Conservation (phyloP, 2,888 invertebrate genomes). For the Cyaniris semiargus region DNA sequence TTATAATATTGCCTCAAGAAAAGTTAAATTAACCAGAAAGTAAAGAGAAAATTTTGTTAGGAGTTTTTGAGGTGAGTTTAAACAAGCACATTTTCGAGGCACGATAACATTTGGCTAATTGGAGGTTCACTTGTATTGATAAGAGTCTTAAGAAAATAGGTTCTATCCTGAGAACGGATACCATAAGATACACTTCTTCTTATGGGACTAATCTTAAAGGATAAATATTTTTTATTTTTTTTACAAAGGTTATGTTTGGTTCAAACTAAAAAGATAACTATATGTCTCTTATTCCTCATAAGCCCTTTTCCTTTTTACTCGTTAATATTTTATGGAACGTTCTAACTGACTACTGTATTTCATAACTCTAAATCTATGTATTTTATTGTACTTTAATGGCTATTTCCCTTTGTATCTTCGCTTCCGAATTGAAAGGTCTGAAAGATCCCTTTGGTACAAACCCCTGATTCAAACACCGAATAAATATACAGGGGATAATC, state of each 20-base stretch:
- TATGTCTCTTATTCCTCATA: no score
- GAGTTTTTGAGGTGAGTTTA: not conserved
- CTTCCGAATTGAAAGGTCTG: not conserved
- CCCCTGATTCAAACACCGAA: not conserved
- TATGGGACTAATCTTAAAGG: no score
- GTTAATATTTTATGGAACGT: no score
- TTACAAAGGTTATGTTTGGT: no score
- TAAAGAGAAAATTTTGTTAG: not conserved
- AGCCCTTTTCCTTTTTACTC: no score
- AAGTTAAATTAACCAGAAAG: not conserved
- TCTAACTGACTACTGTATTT: no score
- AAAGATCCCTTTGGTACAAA: not conserved
- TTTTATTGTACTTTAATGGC: no score
- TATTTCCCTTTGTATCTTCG: not conserved
- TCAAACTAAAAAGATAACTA: no score
- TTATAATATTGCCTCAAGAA: not conserved
- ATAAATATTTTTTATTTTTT: no score
- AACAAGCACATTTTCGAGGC: not conserved
- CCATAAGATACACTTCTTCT: no score
- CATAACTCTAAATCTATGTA: no score
- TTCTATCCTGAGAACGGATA: not conserved
- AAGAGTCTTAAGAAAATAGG: not conserved
- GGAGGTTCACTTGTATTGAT: not conserved
- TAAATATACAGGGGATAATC: not conserved
- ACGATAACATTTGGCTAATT: not conserved